phyloP scores from a whole-genome alignment of 2,797 vertebrate genomes.

The Glossophaga mutica region DNA sequence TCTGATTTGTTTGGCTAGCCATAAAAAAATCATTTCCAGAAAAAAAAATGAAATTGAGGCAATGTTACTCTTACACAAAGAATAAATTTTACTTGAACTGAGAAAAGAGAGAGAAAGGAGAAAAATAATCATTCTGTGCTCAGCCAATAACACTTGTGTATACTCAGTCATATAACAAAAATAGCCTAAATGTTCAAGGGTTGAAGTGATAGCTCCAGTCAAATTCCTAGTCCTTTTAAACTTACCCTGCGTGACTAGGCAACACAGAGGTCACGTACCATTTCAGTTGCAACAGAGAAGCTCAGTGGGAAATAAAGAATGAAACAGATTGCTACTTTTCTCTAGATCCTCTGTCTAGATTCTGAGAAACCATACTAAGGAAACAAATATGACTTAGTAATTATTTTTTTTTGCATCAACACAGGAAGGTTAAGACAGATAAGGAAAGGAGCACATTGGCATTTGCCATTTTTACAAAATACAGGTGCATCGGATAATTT shows the following conservation, averaged over 20 bases:
- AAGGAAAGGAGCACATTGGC: constrained; percentile 34
- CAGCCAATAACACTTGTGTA: constrained; percentile 9
- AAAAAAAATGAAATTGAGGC: background rate
- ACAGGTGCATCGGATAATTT: background rate
- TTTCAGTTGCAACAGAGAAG: constrained; percentile 65
- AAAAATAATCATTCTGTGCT: background rate
- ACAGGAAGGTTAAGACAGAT: background rate
- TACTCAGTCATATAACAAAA: constrained; percentile 45
- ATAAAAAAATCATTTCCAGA: background rate
- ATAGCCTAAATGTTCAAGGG: constrained; percentile 47
- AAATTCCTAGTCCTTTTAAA: constrained; percentile 66
- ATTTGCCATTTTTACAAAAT: constrained; percentile 33
- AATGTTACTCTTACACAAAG: background rate
- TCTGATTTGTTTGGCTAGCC: background rate
- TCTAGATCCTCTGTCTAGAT: constrained; percentile 55
- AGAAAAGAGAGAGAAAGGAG: background rate
- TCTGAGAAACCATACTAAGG: constrained; percentile 39
- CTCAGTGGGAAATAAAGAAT: constrained; percentile 69
- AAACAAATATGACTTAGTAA: constrained; percentile 54
- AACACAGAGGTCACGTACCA: constrained; percentile 62
- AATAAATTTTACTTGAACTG: constrained; percentile 7
- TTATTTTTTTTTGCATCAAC: constrained; percentile 55
- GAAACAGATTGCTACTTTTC: constrained; percentile 69
- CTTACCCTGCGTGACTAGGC: constrained; percentile 45
- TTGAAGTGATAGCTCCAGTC: constrained; percentile 61